Conservation (phyloP, 2,888 invertebrate species). For the Drosophila birchii region DNA sequence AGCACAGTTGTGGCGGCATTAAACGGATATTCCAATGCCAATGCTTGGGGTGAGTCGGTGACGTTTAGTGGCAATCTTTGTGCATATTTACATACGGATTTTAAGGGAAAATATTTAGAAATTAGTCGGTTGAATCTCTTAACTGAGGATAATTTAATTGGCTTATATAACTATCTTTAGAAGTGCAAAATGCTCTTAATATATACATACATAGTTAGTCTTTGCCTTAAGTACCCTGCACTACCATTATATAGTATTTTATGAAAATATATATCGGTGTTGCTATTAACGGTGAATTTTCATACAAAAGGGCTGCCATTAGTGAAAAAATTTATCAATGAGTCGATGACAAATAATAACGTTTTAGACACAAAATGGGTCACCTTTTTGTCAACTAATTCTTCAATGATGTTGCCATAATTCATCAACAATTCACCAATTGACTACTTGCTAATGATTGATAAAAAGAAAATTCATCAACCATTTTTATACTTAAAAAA, state of each 20-base stretch:
- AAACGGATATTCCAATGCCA: conserved; percentile 53
- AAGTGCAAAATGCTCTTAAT: background rate
- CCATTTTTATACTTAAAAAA: too few relatives aligned
- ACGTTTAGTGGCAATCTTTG: background rate
- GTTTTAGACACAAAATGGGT: too few relatives aligned
- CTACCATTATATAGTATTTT: background rate
- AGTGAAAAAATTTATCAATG: too few relatives aligned
- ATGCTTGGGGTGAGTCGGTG: conserved; percentile 28
- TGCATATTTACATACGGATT: background rate
- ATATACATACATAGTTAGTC: background rate
- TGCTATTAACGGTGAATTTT: too few relatives aligned
- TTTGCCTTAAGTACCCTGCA: background rate
- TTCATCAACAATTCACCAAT: too few relatives aligned
- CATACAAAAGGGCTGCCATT: too few relatives aligned
- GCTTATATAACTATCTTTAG: background rate
- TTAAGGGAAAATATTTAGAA: background rate
- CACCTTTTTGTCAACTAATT: too few relatives aligned
- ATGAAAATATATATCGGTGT: too few relatives aligned
- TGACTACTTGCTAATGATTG: too few relatives aligned
- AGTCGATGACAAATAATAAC: too few relatives aligned
- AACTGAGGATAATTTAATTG: background rate
- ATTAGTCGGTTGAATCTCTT: background rate
- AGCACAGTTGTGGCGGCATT: conserved; percentile 66
- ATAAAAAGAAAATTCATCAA: too few relatives aligned
- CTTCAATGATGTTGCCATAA: too few relatives aligned